A percentile compares a stretch with the other conserved stretches of the same genome.
Conservation (phyloP, 2,888 invertebrate species). For the Aleiodes testaceus region DNA sequence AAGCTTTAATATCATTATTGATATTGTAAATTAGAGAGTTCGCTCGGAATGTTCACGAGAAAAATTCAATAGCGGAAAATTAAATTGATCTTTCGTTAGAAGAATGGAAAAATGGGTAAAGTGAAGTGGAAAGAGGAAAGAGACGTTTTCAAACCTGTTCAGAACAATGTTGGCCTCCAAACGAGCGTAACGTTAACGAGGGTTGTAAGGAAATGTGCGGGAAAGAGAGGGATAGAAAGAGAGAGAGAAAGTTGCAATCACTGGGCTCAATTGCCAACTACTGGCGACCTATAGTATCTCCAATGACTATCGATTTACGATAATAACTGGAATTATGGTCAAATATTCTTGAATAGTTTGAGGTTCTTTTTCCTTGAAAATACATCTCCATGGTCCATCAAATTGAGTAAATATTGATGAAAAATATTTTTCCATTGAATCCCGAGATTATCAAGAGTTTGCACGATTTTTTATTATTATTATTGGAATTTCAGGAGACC, state of each 20-base stretch:
- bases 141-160: constrained; percentile 2
- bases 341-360: background rate
- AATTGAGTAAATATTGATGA: too few species aligned
- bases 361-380: too few species aligned
- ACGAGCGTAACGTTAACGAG: constrained; percentile 26
- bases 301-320: constrained; percentile 22
- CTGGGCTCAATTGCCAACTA: constrained; percentile 28
- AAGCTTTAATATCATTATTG: background rate
- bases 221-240: background rate
- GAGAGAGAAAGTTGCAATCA: constrained; percentile 6
- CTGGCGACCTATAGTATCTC: constrained; percentile 10
- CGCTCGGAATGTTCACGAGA: background rate
- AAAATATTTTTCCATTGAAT: too few species aligned
- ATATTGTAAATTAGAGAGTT: background rate
- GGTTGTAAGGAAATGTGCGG: constrained; percentile 1
- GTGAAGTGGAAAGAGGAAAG: too few species aligned
- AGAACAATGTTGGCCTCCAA: background rate
- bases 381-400: too few species aligned
- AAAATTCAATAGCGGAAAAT: constrained; percentile 8
- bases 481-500: too few species aligned
- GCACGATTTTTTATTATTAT: too few species aligned
- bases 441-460: too few species aligned
- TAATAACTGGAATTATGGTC: constrained; percentile 15
- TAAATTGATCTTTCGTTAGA: background rate
- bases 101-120: background rate